Evolutionary conservation across 2,113 vertebrate species (phyloP).

Genomic region (Megaceryle torquata): DNA sequence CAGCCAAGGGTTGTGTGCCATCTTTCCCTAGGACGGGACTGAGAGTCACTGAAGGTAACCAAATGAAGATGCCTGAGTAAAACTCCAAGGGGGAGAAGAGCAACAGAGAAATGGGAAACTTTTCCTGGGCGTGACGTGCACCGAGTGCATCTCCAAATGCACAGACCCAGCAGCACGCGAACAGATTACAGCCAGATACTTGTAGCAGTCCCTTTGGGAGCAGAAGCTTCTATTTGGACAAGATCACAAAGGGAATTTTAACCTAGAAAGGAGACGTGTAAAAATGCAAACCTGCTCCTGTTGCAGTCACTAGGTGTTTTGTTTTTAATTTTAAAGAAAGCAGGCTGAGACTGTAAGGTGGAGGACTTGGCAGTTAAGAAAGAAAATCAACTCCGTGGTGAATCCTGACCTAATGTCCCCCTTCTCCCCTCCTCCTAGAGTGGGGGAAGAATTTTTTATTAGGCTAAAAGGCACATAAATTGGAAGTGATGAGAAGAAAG

Average conservation of each 20-base stretch:
- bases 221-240: slow-evolving; percentile 9
- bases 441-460: not conserved
- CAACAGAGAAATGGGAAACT: not conserved
- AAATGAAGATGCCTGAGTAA: not conserved
- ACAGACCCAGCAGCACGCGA: not conserved
- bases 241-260: slow-evolving; percentile 24
- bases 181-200: slow-evolving; percentile 37
- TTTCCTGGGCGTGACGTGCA: not conserved
- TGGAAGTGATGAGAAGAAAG: not conserved
- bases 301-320: not conserved
- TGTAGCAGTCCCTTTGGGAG: not conserved
- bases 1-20: not conserved
- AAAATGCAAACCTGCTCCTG: not conserved
- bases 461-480: slow-evolving; percentile 3
- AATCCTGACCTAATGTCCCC: not conserved
- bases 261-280: not conserved
- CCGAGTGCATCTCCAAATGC: not conserved
- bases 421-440: not conserved
- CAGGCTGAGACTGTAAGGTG: not conserved
- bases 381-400: not conserved
- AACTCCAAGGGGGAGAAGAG: not conserved
- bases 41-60: not conserved
- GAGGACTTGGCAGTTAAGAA: not conserved
- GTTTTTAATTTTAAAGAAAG: not conserved
- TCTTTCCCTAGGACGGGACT: not conserved